These are phyloP conservation scores for Bombyx mandarina DNA, from an alignment of 1,140 invertebrate species.

Conservation along the genomic window DNA sequence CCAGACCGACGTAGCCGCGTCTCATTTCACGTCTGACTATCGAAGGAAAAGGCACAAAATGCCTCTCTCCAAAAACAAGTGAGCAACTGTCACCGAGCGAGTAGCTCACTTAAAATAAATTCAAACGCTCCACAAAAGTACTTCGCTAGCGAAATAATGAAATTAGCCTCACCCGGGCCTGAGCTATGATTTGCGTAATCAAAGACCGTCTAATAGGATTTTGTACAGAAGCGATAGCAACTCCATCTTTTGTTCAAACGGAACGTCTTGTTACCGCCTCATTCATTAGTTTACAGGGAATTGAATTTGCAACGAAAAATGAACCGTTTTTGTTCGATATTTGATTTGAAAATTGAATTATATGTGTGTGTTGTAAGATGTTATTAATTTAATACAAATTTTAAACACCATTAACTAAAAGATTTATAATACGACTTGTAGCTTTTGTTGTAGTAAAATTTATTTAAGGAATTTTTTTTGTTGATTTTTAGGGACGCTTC, in stretches of 20 bases:
- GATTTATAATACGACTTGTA: no score
- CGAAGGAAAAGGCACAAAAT: no score
- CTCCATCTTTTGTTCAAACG: constrained; percentile 17
- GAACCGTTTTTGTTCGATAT: neutral
- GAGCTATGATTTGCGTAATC: constrained; percentile 48
- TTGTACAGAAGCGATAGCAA: constrained; percentile 5
- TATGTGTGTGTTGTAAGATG: neutral
- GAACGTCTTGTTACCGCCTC: constrained; percentile 4
- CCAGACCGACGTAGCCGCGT: no score
- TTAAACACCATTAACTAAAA: no score
- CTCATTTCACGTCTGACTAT: no score
- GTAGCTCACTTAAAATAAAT: neutral
- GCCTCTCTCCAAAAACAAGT: no score
- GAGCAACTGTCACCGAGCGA: neutral
- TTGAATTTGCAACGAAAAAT: no score
- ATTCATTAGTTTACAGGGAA: no score
- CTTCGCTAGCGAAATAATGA: constrained; percentile 21
- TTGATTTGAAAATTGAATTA: neutral
- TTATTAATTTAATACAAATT: no score
- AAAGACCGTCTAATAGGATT: constrained; percentile 50
- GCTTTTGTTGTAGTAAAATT: neutral
- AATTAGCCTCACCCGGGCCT: constrained; percentile 35
- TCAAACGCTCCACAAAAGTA: constrained; percentile 14
- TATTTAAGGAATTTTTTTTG: neutral
- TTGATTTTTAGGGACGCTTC: neutral